Evolutionary conservation across 2,888 invertebrate genomes (phyloP), one percentile per base, ranked within the genome.

Genomic region (Oscheius onirici): DNA sequence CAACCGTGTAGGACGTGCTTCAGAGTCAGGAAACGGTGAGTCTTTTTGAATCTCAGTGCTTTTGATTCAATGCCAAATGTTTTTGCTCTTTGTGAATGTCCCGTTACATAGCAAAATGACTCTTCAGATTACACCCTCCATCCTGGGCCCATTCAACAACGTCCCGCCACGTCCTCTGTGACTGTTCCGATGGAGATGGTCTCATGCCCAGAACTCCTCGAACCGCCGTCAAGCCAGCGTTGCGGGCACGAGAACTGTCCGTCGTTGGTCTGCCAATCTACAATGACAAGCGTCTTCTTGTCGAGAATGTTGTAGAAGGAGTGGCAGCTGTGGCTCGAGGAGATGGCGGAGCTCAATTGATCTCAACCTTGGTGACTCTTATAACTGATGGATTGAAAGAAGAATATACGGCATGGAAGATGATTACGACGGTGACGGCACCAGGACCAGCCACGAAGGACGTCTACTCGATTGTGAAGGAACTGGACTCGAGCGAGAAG

Each of bases 331-430:
- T 79, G 73, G 77, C 79, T 5, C 41, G 79, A 24, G 79, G 79
- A 71, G 79, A 76, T 20, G 75, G 78, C 15, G 67, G 72, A 10
- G 40, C 86, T 5, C 83, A 83, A 40, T 89, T 95, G 46, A 94
- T 94, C 87, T 94, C 94, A 1, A 93, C 94, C 11, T 89, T 95
- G 43, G 93, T 94, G 83, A 92, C 93, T 3, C 91, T 95, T 71
- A 91, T 95, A 84, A 92, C 92, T 82, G 94, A 95, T 87, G 95
- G 94, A 1, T 90, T 95, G 22, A 92, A 92, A 87, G 92, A 93
- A 43, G 92, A 91, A 90, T 52, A 76, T 34, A 72, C 73, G 22
- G 69, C 80, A 8, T 85, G 85, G 85, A 65, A 73, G 20, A 81
- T 85, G 74, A 46, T 85, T 60, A 73, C 70, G 22, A 77, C 76